Conservation (phyloP, 1,140 invertebrate genomes). For the Cepaea nemoralis region DNA sequence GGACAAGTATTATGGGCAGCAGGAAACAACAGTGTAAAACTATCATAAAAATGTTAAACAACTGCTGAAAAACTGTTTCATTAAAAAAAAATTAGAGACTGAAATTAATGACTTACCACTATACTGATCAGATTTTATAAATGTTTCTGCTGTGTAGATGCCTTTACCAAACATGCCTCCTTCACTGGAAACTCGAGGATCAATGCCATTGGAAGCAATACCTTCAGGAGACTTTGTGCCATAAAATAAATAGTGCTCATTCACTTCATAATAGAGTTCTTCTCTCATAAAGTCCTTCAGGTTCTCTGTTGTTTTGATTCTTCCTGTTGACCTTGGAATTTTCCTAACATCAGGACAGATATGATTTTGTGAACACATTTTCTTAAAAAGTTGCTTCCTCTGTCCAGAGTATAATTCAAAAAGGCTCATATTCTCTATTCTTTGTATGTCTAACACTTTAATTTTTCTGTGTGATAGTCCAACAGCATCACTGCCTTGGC, state of each 20-base stretch:
- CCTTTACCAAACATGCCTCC: conserved; percentile 59
- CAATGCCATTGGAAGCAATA: conserved; percentile 53
- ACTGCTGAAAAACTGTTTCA: too few species aligned
- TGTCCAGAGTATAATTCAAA: background rate
- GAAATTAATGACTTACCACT: too few species aligned
- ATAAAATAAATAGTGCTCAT: conserved; percentile 65
- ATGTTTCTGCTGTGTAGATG: conserved; percentile 59
- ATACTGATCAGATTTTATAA: conserved; percentile 64
- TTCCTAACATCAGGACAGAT: conserved; percentile 17
- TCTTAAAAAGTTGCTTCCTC: conserved; percentile 7
- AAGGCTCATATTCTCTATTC: background rate
- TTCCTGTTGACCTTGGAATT: background rate
- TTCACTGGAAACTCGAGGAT: conserved; percentile 49
- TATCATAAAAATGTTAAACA: too few species aligned
- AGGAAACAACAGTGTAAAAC: too few species aligned
- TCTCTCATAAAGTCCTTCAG: background rate
- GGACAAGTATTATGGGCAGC: too few species aligned
- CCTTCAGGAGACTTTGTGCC: conserved; percentile 51
- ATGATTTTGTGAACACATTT: background rate
- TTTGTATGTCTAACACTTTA: background rate
- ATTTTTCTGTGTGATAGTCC: background rate
- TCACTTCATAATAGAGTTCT: conserved; percentile 49
- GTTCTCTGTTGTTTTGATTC: background rate
- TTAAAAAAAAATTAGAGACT: too few species aligned
- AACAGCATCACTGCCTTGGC: conserved; percentile 10